Evolutionary conservation across 2,888 invertebrate genomes (phyloP).

Genomic region (Eumerus sabulonum): DNA sequence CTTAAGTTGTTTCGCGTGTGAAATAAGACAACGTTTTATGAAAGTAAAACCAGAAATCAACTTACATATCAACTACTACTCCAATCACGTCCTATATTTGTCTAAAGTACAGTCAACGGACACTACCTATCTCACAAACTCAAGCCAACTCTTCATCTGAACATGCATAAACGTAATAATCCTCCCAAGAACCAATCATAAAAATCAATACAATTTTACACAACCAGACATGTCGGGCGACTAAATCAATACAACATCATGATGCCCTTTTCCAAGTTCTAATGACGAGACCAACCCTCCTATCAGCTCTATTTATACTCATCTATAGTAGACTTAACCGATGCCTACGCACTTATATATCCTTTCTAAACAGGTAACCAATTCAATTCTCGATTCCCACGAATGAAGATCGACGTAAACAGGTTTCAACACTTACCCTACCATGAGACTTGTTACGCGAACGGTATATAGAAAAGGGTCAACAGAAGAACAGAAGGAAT

Average conservation of each 20-base stretch:
- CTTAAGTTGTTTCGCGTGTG: too few relatives aligned
- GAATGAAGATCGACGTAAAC: slow-evolving; percentile 20
- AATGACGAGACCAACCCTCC: slow-evolving; percentile 1
- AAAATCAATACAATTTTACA: not conserved
- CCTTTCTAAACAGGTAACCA: not conserved
- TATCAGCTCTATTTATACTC: slow-evolving; percentile 1
- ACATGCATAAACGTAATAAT: slow-evolving; percentile 7
- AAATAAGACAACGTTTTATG: too few relatives aligned
- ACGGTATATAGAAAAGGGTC: slow-evolving; percentile 38
- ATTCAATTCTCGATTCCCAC: not conserved
- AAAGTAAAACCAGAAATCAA: too few relatives aligned
- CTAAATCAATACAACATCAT: slow-evolving; percentile 23
- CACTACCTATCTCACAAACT: not conserved
- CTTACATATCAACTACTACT: too few relatives aligned
- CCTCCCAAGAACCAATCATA: too few relatives aligned
- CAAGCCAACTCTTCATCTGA: not conserved
- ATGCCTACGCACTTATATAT: slow-evolving; percentile 15
- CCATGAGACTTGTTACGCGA: slow-evolving; percentile 20
- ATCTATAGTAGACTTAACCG: slow-evolving; percentile 12
- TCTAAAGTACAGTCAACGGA: not conserved
- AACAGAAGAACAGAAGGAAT: slow-evolving; percentile 15
- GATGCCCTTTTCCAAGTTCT: slow-evolving; percentile 20
- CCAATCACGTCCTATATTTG: not conserved
- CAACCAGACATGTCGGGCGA: too few relatives aligned
- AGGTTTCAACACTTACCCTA: slow-evolving; percentile 26